Evolutionary conservation across 1,140 invertebrate species (phyloP).

Genomic region (Micrasema minimum): DNA sequence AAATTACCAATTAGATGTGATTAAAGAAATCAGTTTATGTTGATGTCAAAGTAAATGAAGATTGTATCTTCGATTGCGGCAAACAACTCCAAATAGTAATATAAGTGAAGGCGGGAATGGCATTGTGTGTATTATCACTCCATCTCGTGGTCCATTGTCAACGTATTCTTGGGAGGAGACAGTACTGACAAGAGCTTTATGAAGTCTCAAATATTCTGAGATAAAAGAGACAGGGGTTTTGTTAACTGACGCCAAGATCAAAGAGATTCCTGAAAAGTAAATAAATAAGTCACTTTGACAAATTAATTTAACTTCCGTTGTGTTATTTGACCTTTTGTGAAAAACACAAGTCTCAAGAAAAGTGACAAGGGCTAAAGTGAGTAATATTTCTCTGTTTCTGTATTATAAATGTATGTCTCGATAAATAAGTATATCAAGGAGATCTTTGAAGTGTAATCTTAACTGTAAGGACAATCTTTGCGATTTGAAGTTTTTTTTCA

Average conservation of each 20-base stretch:
- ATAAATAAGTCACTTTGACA: constrained; percentile 8
- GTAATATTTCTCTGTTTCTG: no score
- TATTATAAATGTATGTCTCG: no score
- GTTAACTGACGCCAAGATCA: neutral
- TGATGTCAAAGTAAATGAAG: no score
- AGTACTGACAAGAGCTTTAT: neutral
- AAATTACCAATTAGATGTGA: no score
- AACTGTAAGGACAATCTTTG: no score
- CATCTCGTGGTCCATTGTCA: constrained; percentile 17
- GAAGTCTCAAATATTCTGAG: neutral
- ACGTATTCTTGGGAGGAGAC: neutral
- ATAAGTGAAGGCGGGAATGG: constrained; percentile 8
- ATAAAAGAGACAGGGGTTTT: constrained; percentile 23
- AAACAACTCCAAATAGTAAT: no score
- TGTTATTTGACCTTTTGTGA: constrained; percentile 4
- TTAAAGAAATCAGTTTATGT: no score
- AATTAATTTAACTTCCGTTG: constrained; percentile 5
- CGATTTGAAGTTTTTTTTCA: no score
- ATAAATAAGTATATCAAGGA: no score
- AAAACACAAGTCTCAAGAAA: neutral
- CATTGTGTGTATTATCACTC: constrained; percentile 16
- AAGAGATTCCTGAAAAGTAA: neutral
- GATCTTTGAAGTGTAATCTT: no score
- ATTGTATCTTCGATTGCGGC: no score
- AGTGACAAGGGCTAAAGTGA: no score